Evolutionary conservation across 2,888 invertebrate genomes (phyloP), one percentile per base, ranked within the genome.

Genomic region (Melanotus villosus): DNA sequence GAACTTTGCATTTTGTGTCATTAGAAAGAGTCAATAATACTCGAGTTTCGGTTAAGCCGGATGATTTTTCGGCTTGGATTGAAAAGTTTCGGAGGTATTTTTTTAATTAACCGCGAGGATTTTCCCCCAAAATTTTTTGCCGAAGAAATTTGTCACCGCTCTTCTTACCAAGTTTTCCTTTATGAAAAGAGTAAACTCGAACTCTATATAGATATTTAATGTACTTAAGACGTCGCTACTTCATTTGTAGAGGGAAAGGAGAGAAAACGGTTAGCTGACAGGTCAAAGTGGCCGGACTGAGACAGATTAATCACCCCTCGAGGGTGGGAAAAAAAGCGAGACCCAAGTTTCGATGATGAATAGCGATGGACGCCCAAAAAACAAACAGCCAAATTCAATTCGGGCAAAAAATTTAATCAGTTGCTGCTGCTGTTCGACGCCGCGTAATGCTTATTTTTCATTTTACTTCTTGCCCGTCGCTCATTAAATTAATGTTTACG

Each of bases 361-460:
- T 60, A 30, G 47, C 34, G 60, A 32, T 43, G 59, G 59, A 21
- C 30, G 26, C 26, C 32, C 45, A 34, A 45, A 47, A 60, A 60
- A 60, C 59, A 60, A 60, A 60, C 59, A 60, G 57, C 38, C 38
- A 59, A 59, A 60, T 60, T 60, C 30, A 60, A 60, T 60, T 60
- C 45, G n/a, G 19, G 32, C 45, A 60, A 60, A 60, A 60, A 60
- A 32, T 47, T 43, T 60, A 60, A 60, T 60, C 59, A 60, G 59
- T 58, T 18, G 26, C n/a, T 43, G 45, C 59, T 30, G 26, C 45
- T 45, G 59, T 30, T 47, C 19, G 47, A 47, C 23, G 12, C 12
- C 6, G 5, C 19, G 45, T 21, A 47, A 47, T 47, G 45, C 59
- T 60, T 32, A 23, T 26, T 45, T 45, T 60, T 45, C 45, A 34